phyloP scores from a whole-genome alignment of 2,888 invertebrate genomes.

The Hypsopygia costalis region DNA sequence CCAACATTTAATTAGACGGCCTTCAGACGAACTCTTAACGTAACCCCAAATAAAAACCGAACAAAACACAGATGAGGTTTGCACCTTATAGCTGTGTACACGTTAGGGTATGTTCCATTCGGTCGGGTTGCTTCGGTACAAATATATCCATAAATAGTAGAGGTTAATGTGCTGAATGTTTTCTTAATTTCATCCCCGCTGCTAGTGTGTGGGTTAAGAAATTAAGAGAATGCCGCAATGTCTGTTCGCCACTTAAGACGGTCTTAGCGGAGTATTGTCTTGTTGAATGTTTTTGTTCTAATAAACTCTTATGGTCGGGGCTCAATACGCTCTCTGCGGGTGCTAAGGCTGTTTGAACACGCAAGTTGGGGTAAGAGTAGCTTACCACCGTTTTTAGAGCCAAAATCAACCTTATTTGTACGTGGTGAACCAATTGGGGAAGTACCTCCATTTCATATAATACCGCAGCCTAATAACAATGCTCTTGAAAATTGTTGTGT shows the following conservation, averaged over 20 bases:
- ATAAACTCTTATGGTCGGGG: constrained; percentile 56
- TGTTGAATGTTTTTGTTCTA: constrained; percentile 66
- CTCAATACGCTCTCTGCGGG: too few species aligned
- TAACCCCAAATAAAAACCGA: constrained; percentile 24
- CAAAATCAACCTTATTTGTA: too few species aligned
- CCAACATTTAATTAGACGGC: constrained; percentile 9
- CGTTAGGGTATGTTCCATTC: constrained; percentile 31
- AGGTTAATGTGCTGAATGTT: constrained; percentile 69
- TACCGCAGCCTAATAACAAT: too few species aligned
- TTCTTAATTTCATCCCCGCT: constrained; percentile 77
- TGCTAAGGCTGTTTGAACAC: too few species aligned
- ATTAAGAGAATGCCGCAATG: constrained; percentile 74
- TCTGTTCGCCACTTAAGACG: constrained; percentile 66
- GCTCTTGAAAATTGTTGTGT: too few species aligned
- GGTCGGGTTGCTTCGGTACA: constrained; percentile 32
- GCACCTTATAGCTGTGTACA: constrained; percentile 20
- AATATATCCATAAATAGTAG: constrained; percentile 49
- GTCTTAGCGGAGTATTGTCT: constrained; percentile 64
- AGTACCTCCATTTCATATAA: too few species aligned
- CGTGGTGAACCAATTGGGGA: too few species aligned
- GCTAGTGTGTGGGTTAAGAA: constrained; percentile 72
- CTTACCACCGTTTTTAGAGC: too few species aligned
- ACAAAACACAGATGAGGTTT: constrained; percentile 21
- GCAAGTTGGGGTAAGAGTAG: too few species aligned
- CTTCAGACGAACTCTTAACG: constrained; percentile 11